Evolutionary conservation across 2,888 invertebrate species (phyloP).

Genomic region (Rutpela maculata): DNA sequence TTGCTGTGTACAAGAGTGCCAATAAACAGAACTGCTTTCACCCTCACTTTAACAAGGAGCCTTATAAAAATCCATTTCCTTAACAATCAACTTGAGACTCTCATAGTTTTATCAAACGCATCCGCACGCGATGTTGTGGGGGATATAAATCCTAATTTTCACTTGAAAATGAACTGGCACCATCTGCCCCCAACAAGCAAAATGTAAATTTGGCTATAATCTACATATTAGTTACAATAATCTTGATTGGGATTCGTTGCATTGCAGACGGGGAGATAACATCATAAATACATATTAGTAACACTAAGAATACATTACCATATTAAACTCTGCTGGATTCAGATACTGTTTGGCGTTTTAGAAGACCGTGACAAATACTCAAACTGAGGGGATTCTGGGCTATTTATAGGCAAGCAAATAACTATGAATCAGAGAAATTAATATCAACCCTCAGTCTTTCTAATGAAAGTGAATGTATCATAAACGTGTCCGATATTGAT

Average conservation of each 20-base stretch:
- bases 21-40: not conserved
- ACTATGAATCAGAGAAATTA: conserved; percentile 3
- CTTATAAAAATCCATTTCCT: conserved; percentile 28
- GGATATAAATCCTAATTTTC: conserved; percentile 57
- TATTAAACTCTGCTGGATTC: conserved; percentile 47
- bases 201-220: conserved; percentile 66
- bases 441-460: not conserved
- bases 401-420: conserved; percentile 37
- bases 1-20: not conserved
- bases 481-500: not conserved
- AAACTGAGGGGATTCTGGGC: conserved; percentile 43
- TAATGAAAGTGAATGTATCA: not conserved
- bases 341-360: conserved; percentile 59
- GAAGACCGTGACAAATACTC: conserved; percentile 53
- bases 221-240: conserved; percentile 67
- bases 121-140: conserved; percentile 18
- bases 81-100: not conserved
- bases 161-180: conserved; percentile 49
- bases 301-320: conserved; percentile 61
- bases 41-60: not conserved
- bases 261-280: conserved; percentile 57
- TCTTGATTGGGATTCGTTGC: conserved; percentile 63
- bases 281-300: conserved; percentile 68
- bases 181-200: conserved; percentile 65
- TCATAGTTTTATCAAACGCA: conserved; percentile 17